Evolutionary conservation across 2,113 vertebrate species (phyloP).

Genomic region (Alectura lathami): DNA sequence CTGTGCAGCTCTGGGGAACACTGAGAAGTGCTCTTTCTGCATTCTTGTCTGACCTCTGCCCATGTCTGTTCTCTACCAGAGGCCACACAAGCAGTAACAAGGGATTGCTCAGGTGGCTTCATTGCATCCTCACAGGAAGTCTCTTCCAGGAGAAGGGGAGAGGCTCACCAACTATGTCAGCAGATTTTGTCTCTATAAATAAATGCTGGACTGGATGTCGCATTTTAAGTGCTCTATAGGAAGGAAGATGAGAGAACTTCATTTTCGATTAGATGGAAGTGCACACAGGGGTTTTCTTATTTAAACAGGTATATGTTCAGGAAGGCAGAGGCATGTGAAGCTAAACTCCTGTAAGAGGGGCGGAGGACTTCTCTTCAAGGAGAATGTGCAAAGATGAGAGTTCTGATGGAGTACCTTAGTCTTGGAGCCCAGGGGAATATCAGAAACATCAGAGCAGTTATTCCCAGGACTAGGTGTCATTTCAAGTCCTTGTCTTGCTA

Average conservation of each 20-base stretch:
- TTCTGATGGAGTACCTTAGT: not conserved
- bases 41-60: not conserved
- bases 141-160: rapidly evolving
- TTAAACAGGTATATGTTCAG: not conserved
- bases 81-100: not conserved
- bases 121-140: not conserved
- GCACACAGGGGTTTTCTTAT: not conserved
- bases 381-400: not conserved
- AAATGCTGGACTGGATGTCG: not conserved
- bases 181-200: not conserved
- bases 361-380: not conserved
- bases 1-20: not conserved
- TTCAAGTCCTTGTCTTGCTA: not conserved
- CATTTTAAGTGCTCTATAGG: not conserved
- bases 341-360: not conserved
- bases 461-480: not conserved
- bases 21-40: not conserved
- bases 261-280: not conserved
- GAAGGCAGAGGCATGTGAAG: not conserved
- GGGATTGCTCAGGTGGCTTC: not conserved
- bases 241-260: not conserved
- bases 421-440: not conserved
- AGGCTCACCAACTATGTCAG: not conserved
- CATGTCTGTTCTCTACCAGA: not conserved
- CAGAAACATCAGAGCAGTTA: not conserved